A percentile compares a stretch with the other conserved stretches of the same genome.
phyloP scores from a whole-genome alignment of 1,140 invertebrate genomes.

The Saccostrea echinata region DNA sequence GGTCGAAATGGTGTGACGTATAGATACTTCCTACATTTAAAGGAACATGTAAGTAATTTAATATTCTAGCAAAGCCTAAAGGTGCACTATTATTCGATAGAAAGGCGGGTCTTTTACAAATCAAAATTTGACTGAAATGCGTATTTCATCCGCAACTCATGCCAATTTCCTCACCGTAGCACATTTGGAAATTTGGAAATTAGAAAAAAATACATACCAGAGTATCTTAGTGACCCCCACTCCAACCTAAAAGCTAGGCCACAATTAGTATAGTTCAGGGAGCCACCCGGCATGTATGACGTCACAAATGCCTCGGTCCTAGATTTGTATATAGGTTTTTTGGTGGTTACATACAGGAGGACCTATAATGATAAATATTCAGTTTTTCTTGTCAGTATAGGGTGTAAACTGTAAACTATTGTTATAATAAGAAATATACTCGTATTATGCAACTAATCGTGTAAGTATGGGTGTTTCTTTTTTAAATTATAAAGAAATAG shows the following conservation, averaged over 20 bases:
- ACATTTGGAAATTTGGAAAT: neutral
- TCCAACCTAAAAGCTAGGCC: conserved; percentile 68
- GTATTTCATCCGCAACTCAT: neutral
- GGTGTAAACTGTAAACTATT: no score
- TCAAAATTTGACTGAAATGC: no score
- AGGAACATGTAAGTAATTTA: neutral
- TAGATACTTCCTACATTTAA: neutral
- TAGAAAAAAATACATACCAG: conserved; percentile 55
- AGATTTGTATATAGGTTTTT: conserved; percentile 50
- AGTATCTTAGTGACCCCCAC: conserved; percentile 72
- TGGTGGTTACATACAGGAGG: conserved; percentile 50
- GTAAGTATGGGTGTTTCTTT: no score
- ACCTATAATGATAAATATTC: conserved; percentile 75
- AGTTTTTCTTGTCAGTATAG: no score
- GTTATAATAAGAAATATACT: no score
- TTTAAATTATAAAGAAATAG: no score
- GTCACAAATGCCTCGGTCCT: conserved; percentile 55
- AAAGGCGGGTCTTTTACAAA: neutral
- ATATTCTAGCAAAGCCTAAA: neutral
- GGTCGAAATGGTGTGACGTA: neutral
- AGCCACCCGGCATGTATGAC: conserved; percentile 60
- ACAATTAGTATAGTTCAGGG: conserved; percentile 67
- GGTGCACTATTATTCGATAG: neutral
- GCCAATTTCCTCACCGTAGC: neutral
- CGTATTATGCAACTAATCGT: no score